A percentile compares a stretch with the other conserved stretches of the same genome.
These are phyloP conservation scores for Rhizoglyphus robini DNA, from an alignment of 1,140 invertebrate species.

Conservation along the genomic window DNA sequence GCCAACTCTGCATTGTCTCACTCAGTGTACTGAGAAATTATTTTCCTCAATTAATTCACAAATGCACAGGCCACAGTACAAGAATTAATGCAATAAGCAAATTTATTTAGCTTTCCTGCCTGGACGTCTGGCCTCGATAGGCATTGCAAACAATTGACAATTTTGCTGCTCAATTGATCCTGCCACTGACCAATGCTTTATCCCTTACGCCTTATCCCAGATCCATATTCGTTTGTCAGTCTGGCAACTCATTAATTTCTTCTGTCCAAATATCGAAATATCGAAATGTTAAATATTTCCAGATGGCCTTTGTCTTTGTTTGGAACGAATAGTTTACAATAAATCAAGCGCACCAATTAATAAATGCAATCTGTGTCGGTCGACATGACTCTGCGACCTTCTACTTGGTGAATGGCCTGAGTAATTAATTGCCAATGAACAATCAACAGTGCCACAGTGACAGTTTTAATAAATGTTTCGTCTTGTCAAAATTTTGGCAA, in stretches of 20 bases:
- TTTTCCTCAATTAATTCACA: slow-evolving; percentile 6
- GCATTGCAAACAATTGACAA: neutral
- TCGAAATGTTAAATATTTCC: slow-evolving; percentile 8
- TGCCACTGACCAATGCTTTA: neutral
- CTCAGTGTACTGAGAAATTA: neutral
- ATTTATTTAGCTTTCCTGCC: neutral
- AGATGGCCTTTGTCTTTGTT: neutral
- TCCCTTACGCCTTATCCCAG: no score
- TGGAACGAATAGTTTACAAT: slow-evolving; percentile 1
- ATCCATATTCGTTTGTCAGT: slow-evolving; percentile 12
- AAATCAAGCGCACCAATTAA: slow-evolving; percentile 11
- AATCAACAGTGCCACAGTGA: no score
- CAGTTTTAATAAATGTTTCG: no score
- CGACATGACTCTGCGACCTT: neutral
- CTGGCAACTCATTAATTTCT: slow-evolving; percentile 8
- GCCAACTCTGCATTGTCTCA: neutral
- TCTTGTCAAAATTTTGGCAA: no score
- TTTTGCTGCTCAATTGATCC: neutral
- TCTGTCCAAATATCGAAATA: neutral
- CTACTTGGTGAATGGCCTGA: neutral
- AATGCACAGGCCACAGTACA: neutral
- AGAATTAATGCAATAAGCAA: slow-evolving; percentile 8
- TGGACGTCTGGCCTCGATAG: neutral
- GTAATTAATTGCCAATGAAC: no score
- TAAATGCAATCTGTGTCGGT: slow-evolving; percentile 7